Evolutionary conservation across 2,888 invertebrate genomes (phyloP), one percentile per base, ranked within the genome.

Genomic region (Luffia ferchaultella): DNA sequence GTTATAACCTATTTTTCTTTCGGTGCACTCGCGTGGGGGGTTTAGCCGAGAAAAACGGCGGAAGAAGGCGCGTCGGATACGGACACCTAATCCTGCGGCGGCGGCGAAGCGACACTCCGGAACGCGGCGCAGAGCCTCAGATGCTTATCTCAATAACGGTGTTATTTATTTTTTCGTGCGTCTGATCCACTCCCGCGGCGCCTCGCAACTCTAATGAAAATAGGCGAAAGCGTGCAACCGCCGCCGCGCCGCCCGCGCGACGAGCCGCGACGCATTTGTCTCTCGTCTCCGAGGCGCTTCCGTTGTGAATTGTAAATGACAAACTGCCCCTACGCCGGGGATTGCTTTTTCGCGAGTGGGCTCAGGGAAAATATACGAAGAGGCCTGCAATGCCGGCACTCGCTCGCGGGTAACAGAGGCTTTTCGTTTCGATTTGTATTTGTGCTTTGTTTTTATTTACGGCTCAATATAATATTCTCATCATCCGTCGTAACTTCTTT

Each of bases 111-210:
- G 30, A 30, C 30, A 30, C 30, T 12, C 19, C 15, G 45, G 19
- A 9, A n/a, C n/a, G n/a, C n/a, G n/a, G 57, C 56, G 59, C 62
- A 7, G 7, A 30, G 20, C 41, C 17, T 69, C 65, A 82, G 80
- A 82, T 80, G 80, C 76, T 82, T 82, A 80, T 80, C 83, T 76
- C 82, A 82, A 82, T 82, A 83, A 82, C 82, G 82, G 78, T 82
- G 82, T 83, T 83, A 82, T 82, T 82, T 83, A 82, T 83, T 82
- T 82, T 80, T 80, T 76, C 76, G 70, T 73, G 73, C 73, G 72
- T 56, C 70, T 78, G 77, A 80, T 80, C 80, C 77, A 56, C 73
- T 73, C 73, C 72, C 76, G 57, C 68, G 62, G 76, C 30, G 30
- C 12, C 30, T 3, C 30, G 30, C 30, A 3, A 12, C 12, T 30